Percentiles rank a stretch among this genome's conserved stretches.
These are phyloP conservation scores for Bombyx huttoni DNA, from an alignment of 2,888 invertebrate species.

Conservation along the genomic window DNA sequence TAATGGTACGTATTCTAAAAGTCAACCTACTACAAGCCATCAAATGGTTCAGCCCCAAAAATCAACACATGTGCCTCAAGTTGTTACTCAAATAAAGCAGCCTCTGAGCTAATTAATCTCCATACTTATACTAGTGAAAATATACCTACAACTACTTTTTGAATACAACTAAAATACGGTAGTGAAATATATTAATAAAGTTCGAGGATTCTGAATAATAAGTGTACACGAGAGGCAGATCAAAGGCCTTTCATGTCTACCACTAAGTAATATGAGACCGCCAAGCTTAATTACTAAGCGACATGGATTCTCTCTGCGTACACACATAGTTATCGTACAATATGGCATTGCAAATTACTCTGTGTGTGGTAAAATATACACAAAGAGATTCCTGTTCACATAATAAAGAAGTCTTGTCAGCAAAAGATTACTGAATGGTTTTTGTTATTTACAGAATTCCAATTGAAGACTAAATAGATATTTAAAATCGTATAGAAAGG, in stretches of 20 bases:
- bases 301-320: neutral
- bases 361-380: neutral
- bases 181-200: too few relatives aligned
- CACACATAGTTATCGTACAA: neutral
- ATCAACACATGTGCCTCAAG: too few relatives aligned
- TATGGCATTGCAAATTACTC: neutral
- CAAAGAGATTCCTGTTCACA: neutral
- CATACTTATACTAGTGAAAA: too few relatives aligned
- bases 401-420: neutral
- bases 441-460: neutral
- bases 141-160: too few relatives aligned
- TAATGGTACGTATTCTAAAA: too few relatives aligned
- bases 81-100: too few relatives aligned
- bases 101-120: too few relatives aligned
- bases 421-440: neutral
- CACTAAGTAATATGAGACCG: neutral
- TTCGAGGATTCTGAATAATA: too few relatives aligned
- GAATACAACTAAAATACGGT: too few relatives aligned
- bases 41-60: too few relatives aligned
- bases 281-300: neutral
- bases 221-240: neutral
- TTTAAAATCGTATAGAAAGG: too few relatives aligned
- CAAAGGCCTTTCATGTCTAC: neutral
- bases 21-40: too few relatives aligned
- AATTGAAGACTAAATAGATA: neutral